phyloP scores from a whole-genome alignment of 2,888 invertebrate species.

The Thysanoteuthis rhombus region DNA sequence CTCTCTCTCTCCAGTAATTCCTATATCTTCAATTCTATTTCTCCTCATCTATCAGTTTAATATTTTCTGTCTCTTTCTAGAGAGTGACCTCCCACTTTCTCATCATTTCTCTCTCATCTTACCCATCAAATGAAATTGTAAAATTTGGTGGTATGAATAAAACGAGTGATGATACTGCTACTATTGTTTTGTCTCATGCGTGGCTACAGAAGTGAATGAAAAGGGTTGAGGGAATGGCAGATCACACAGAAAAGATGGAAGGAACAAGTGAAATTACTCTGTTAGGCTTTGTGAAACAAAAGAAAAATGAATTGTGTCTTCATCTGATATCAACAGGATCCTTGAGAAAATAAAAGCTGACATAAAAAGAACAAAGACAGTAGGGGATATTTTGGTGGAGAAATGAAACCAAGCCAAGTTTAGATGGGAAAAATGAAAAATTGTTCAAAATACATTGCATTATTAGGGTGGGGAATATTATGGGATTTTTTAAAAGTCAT shows the following conservation, averaged over 20 bases:
- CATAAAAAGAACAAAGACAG: background rate
- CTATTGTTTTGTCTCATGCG: background rate
- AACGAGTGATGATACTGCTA: background rate
- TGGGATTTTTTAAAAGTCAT: background rate
- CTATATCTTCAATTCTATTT: no score
- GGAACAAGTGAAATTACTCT: background rate
- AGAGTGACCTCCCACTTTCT: no score
- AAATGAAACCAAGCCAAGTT: background rate
- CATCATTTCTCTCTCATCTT: background rate
- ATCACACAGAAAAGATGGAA: background rate
- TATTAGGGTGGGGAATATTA: background rate
- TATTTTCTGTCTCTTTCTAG: no score
- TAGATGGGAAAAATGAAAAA: background rate
- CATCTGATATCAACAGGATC: background rate
- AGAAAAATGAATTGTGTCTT: background rate
- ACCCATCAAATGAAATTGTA: background rate
- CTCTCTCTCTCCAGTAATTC: background rate
- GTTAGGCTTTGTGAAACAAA: background rate
- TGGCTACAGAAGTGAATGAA: background rate
- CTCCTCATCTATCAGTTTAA: no score
- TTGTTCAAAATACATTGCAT: background rate
- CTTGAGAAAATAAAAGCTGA: background rate
- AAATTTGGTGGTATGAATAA: constrained; percentile 12
- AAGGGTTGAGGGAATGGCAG: background rate
- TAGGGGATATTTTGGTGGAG: background rate